Evolutionary conservation across 1,140 invertebrate species (phyloP), one percentile per base, ranked within the genome.

Genomic region (Triops cancriformis): DNA sequence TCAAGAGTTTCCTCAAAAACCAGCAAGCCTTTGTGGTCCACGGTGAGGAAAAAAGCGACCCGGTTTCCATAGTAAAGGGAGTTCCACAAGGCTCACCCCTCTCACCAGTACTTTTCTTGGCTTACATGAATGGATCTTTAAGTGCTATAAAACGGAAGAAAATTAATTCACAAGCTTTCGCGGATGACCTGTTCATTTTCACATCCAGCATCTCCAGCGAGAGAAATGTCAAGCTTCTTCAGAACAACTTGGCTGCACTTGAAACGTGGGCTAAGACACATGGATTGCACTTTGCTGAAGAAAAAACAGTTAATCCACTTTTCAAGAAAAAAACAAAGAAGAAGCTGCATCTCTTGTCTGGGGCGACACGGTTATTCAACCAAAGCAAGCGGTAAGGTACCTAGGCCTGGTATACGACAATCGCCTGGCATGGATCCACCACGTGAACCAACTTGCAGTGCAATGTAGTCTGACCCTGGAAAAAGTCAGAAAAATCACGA

Each of bases 251-350:
- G 74, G 74, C 31, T 6, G 28, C 74, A 11, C 26, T 75, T 12
- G 26, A 75, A 31, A 75, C 11, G 3, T 75, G 74, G 74, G 74
- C 28, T 23, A 75, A 6, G 23, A 31, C 18, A n/a, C 37, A 41
- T 11, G 7, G 28, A 41, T 27, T 43, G 12, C 1, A 31, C 23
- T 75, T 75, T 31, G 42, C 28, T 18, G n/a, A n/a, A 31, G 31
- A 75, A 31, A 75, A 75, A n/a, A 75, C 74, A 75, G 3, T 31
- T 75, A n/a, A 42, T 75, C n/a, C 74, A 75, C 31, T 75, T 75
- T 42, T 41, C n/a, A 18, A 41, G 28, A n/a, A 42, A 75, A 75
- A 27, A n/a, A 42, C 26, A 7, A 75, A 75, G 9, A 6, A 75
- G 23, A 31, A 26, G 42, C 74, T 1, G 12, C 23, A 75, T 18